Evolutionary conservation across 2,888 invertebrate genomes (phyloP), one percentile per base, ranked within the genome.

Genomic region (Coleophora deauratella): DNA sequence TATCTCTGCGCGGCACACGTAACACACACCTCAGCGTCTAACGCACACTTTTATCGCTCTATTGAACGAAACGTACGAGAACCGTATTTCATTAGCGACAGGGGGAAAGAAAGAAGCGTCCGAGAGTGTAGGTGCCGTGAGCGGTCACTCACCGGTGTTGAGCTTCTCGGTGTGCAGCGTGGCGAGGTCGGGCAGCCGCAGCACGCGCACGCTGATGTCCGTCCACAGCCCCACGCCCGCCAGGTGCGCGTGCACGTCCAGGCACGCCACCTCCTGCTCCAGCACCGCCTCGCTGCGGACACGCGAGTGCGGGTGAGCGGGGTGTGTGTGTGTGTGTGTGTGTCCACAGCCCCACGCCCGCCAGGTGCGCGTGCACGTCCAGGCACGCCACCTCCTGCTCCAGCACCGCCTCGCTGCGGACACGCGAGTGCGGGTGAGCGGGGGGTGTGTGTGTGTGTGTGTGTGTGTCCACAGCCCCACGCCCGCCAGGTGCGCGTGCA

Each of bases 211-310:
- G 0, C 97, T 97, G 58, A 98, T 97, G 65, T 99, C 98, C 1
- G 96, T 98, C 99, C 99, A 99, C 36, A 99, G 85, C 0, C 98
- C 98, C 9, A 98, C 95, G 11, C 97, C 97, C 31, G 95, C 92
- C 44, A 97, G 85, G 91, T 89, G 0, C 92, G 91, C 41, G 88
- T 88, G 1, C 63, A 63, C 90, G 79, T 99, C 98, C 40, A 99
- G 75, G 73, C 99, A 99, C 4, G 99, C 98, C 34, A 99, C 94
- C 80, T 99, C 99, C 62, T 97, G 93, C 21, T 96, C 94, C 82
- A 98, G 88, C 21, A 91, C 90, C 33, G 90, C 90, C 51, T 90
- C 88, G 1, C 90, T 89, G 56, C 6, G 61, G 14, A 58, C 49
- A 11, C 2, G 10, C 31, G 31, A 11, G 9, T 8, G 28, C 6